Evolutionary conservation across 2,797 vertebrate genomes (phyloP).

Genomic region (Semotilus atromaculatus): DNA sequence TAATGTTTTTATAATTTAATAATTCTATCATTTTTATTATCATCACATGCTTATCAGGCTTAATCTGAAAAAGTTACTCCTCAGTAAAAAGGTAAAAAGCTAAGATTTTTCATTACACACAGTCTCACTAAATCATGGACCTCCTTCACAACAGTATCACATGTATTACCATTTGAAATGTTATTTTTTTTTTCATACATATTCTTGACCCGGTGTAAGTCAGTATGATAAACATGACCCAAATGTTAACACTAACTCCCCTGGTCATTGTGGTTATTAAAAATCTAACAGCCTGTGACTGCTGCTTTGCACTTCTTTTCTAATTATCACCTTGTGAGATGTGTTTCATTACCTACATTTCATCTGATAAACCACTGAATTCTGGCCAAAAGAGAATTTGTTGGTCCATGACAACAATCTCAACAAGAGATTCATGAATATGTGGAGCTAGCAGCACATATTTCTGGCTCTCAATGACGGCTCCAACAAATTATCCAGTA

Average conservation of each 20-base stretch:
- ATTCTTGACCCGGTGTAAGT: slow-evolving; percentile 51
- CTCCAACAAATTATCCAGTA: neutral
- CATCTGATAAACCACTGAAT: slow-evolving; percentile 90
- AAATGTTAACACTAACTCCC: slow-evolving; percentile 63
- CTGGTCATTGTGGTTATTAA: slow-evolving; percentile 81
- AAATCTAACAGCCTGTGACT: slow-evolving; percentile 81
- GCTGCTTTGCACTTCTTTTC: slow-evolving; percentile 78
- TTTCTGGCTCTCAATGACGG: neutral
- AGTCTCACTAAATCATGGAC: neutral
- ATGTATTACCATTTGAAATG: neutral
- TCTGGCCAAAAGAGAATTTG: slow-evolving; percentile 79
- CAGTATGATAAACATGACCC: slow-evolving; percentile 56
- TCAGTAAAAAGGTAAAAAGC: slow-evolving; percentile 44
- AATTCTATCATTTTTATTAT: slow-evolving; percentile 64
- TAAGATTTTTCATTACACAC: neutral
- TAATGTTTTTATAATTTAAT: slow-evolving; percentile 34
- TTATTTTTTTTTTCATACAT: slow-evolving; percentile 22
- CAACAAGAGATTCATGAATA: neutral
- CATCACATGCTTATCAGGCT: slow-evolving; percentile 72
- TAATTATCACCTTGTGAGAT: slow-evolving; percentile 93
- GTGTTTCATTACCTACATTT: slow-evolving; percentile 89
- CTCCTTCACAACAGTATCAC: neutral
- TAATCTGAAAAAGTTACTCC: slow-evolving; percentile 83
- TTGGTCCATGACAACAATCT: slow-evolving; percentile 45
- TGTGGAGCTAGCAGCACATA: neutral